Percentiles rank a stretch among this genome's conserved stretches.
Conservation (phyloP, 2,797 vertebrate genomes). For the Sebastes paucispinis region DNA sequence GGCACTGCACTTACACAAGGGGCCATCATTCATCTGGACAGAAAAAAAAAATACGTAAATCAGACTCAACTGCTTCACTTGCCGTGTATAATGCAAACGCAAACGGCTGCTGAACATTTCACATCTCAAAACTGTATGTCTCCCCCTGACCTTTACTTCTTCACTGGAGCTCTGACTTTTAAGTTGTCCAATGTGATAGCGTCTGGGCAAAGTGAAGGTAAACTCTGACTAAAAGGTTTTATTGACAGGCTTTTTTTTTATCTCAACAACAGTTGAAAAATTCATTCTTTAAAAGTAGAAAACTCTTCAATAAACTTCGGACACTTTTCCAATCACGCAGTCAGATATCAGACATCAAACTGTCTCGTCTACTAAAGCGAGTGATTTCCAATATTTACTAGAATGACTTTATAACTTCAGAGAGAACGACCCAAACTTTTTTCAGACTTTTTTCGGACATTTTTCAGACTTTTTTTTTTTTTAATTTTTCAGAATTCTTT, state of each 20-base stretch:
- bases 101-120: constrained; percentile 3
- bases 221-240: background rate
- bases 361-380: background rate
- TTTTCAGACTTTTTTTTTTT: no score
- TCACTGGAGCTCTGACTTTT: background rate
- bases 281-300: background rate
- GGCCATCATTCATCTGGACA: constrained; percentile 97
- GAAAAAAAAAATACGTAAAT: constrained; percentile 56
- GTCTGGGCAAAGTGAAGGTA: background rate
- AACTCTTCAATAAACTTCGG: background rate
- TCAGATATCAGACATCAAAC: background rate
- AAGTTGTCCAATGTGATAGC: background rate
- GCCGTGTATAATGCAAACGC: constrained; percentile 8
- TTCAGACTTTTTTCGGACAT: no score
- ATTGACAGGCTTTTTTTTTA: background rate
- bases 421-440: background rate
- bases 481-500: no score
- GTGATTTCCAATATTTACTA: background rate
- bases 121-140: background rate
- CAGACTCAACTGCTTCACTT: constrained; percentile 37
- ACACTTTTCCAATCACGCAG: background rate
- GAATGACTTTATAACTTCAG: background rate
- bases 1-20: constrained; percentile 97
- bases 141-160: constrained; percentile 29
- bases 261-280: background rate